A percentile compares a stretch with the other conserved stretches of the same genome.
These are phyloP conservation scores for Myotis davidii DNA, from an alignment of 2,113 vertebrate genomes.

Conservation along the genomic window DNA sequence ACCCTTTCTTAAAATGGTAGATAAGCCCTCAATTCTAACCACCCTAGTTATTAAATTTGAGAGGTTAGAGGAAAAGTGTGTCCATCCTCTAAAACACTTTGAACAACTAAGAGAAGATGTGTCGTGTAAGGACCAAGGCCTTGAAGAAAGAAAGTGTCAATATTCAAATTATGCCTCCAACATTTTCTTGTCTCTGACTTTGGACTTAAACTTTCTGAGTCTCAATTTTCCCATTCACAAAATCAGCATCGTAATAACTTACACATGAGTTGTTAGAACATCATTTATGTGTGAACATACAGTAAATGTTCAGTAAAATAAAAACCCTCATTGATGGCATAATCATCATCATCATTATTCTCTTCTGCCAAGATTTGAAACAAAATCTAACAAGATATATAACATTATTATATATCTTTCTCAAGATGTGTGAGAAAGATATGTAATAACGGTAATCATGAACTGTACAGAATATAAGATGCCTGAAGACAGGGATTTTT, in stretches of 20 bases:
- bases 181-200: not conserved
- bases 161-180: not conserved
- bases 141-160: not conserved
- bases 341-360: not conserved
- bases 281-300: not conserved
- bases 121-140: not conserved
- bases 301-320: not conserved
- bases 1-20: constrained; percentile 11
- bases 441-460: not conserved
- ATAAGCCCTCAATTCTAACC: not conserved
- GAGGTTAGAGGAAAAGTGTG: not conserved
- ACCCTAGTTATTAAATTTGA: not conserved
- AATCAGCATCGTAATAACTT: not conserved
- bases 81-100: not conserved
- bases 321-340: not conserved
- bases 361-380: not conserved
- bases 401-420: not conserved
- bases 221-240: not conserved
- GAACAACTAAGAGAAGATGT: not conserved
- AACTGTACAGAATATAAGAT: not conserved
- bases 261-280: not conserved
- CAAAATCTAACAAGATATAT: not conserved
- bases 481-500: not conserved
- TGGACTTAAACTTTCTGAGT: not conserved
- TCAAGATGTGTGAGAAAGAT: too few species aligned